Conservation (phyloP, 1,140 invertebrate genomes). For the Solenopsis fugax region DNA sequence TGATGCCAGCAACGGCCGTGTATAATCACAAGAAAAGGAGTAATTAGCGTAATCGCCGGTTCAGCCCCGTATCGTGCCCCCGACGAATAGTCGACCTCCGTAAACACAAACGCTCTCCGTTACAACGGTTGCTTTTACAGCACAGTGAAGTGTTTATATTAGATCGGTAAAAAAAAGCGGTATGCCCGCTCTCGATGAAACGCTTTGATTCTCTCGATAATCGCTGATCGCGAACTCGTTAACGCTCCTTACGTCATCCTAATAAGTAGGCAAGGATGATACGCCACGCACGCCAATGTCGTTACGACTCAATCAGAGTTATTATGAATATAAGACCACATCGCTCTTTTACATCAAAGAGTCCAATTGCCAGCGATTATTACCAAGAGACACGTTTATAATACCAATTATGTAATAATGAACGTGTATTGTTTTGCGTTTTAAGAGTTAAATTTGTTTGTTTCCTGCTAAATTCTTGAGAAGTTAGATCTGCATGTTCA, state of each 20-base stretch:
- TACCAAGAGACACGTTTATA: not conserved
- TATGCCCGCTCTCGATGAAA: conserved; percentile 12
- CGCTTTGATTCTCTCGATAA: conserved; percentile 56
- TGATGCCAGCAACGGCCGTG: conserved; percentile 35
- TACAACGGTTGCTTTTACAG: conserved; percentile 13
- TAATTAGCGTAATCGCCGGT: conserved; percentile 36
- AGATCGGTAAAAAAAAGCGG: conserved; percentile 12
- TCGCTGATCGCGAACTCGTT: conserved; percentile 33
- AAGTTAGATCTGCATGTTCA: not conserved
- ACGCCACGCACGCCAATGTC: conserved; percentile 15
- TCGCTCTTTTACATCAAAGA: conserved; percentile 14
- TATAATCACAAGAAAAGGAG: conserved; percentile 50
- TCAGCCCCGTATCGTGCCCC: not conserved
- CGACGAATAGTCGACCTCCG: not conserved
- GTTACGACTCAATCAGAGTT: conserved; percentile 20
- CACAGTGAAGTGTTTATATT: conserved; percentile 32
- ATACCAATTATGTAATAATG: conserved; percentile 33
- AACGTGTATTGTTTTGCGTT: not conserved
- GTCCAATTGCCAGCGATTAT: not conserved
- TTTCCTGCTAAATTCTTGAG: conserved; percentile 18
- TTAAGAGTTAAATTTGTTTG: not conserved
- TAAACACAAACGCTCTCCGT: not conserved
- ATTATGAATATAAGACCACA: not conserved
- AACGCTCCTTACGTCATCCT: conserved; percentile 52
- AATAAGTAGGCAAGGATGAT: not conserved